Conservation (phyloP, 2,888 invertebrate genomes). For the Drosophila diplacantha region DNA sequence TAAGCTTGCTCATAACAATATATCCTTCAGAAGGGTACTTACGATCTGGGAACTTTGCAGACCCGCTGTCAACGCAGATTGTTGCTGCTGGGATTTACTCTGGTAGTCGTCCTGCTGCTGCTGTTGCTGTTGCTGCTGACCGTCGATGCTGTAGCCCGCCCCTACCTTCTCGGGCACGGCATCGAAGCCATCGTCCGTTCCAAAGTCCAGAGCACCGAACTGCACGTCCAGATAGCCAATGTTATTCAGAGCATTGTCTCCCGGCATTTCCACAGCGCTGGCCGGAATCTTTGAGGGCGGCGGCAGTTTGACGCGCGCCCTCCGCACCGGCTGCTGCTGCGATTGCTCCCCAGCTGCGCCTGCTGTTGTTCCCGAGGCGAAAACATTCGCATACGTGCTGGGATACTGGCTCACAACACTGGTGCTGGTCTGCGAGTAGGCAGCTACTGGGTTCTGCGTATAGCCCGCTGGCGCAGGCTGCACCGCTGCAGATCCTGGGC, state of each 20-base stretch:
- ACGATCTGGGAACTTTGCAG: slow-evolving; percentile 77
- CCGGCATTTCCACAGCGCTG: slow-evolving; percentile 98
- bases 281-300: slow-evolving; percentile 95
- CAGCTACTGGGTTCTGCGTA: slow-evolving; percentile 36
- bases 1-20: background rate
- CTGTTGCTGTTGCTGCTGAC: slow-evolving; percentile 66
- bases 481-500: slow-evolving; percentile 53
- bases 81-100: slow-evolving; percentile 73
- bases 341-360: slow-evolving; percentile 53
- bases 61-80: slow-evolving; percentile 65
- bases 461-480: slow-evolving; percentile 51
- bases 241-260: slow-evolving; percentile 84
- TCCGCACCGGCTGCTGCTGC: slow-evolving; percentile 77
- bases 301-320: slow-evolving; percentile 86
- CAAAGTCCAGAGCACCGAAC: slow-evolving; percentile 92
- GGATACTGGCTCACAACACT: slow-evolving; percentile 71
- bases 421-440: slow-evolving; percentile 47
- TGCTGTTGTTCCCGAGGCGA: slow-evolving; percentile 61
- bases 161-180: slow-evolving; percentile 77
- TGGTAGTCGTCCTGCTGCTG: slow-evolving; percentile 73
- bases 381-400: slow-evolving; percentile 76
- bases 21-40: slow-evolving; percentile 22
- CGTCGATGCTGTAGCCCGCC: slow-evolving; percentile 73
- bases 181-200: slow-evolving; percentile 78
- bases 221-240: slow-evolving; percentile 92